These are phyloP conservation scores for Chelonus insularis DNA, from an alignment of 1,140 invertebrate genomes.

Conservation along the genomic window DNA sequence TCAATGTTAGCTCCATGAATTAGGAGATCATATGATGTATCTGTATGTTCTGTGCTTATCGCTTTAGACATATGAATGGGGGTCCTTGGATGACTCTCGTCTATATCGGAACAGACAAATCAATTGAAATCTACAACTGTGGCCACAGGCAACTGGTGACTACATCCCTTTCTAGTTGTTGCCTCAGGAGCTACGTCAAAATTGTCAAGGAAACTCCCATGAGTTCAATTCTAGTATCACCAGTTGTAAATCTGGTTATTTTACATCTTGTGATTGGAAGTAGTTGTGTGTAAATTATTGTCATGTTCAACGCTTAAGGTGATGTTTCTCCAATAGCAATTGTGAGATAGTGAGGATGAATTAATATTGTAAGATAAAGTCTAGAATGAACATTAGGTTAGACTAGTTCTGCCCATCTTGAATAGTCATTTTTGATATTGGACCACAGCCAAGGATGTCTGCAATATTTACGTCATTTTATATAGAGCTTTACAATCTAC, in stretches of 20 bases:
- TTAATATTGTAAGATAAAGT: too few relatives aligned
- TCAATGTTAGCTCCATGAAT: constrained; percentile 39
- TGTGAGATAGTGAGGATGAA: too few relatives aligned
- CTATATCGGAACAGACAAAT: constrained; percentile 42
- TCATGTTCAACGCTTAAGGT: too few relatives aligned
- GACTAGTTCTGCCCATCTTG: too few relatives aligned
- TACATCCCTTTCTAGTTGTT: constrained; percentile 19
- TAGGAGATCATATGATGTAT: not conserved
- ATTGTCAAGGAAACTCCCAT: not conserved
- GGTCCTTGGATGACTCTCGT: constrained; percentile 41
- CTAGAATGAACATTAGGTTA: too few relatives aligned
- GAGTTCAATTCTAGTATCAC: constrained; percentile 33
- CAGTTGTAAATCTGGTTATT: not conserved
- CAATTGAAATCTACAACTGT: constrained; percentile 49
- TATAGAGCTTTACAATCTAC: too few relatives aligned
- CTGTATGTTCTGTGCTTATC: not conserved
- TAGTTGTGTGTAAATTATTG: too few relatives aligned
- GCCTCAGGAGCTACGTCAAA: constrained; percentile 29
- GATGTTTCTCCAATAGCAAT: too few relatives aligned
- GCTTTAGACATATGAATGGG: not conserved
- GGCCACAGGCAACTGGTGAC: constrained; percentile 30
- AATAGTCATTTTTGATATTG: too few relatives aligned
- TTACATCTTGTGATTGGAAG: not conserved
- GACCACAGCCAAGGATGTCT: too few relatives aligned
- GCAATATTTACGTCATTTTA: too few relatives aligned